phyloP scores from a whole-genome alignment of 2,797 vertebrate species.

The Periophthalmus magnuspinnatus region DNA sequence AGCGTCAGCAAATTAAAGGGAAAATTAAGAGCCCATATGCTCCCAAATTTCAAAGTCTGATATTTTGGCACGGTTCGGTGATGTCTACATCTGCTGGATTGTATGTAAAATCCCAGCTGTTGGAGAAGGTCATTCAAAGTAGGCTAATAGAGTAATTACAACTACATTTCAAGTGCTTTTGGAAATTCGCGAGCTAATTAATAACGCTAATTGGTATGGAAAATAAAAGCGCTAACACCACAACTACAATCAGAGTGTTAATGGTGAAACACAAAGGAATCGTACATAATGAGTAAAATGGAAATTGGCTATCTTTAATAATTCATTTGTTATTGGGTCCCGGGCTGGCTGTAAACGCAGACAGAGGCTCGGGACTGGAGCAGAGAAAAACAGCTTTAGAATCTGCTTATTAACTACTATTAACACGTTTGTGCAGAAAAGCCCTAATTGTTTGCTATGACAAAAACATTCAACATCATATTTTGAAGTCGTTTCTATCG shows the following conservation, averaged over 20 bases:
- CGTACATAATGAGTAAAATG: conserved; percentile 34
- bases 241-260: conserved; percentile 18
- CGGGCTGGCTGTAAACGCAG: conserved; percentile 36
- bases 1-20: background rate
- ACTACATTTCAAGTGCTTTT: conserved; percentile 5
- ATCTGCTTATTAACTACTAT: conserved; percentile 15
- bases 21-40: background rate
- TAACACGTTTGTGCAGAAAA: conserved; percentile 36
- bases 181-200: conserved; percentile 33
- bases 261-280: conserved; percentile 33
- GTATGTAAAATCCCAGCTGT: conserved; percentile 53
- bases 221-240: conserved; percentile 50
- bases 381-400: conserved; percentile 9
- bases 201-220: conserved; percentile 51
- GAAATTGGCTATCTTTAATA: conserved; percentile 39
- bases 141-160: conserved; percentile 67
- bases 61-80: conserved; percentile 38
- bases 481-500: conserved; percentile 1
- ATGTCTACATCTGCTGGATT: conserved; percentile 37
- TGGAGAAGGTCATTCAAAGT: conserved; percentile 59
- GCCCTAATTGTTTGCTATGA: conserved; percentile 28
- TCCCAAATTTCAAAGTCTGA: conserved; percentile 11
- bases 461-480: conserved; percentile 34
- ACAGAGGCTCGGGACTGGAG: conserved; percentile 27
- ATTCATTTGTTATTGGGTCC: conserved; percentile 46